phyloP scores from a whole-genome alignment of 2,797 vertebrate species.

The Anguilla marmorata region DNA sequence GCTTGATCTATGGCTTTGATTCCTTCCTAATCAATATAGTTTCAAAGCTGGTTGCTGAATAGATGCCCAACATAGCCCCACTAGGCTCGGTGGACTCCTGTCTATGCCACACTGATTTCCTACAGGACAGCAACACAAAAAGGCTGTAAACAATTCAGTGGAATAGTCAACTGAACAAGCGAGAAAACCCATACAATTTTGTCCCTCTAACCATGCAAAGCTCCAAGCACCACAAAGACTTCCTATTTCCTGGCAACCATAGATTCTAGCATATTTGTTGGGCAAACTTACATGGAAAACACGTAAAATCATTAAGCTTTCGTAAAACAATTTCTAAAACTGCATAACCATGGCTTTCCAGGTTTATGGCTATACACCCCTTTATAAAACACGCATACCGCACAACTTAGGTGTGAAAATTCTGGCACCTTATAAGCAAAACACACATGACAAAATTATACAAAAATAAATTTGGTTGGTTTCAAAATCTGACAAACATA shows the following conservation, averaged over 20 bases:
- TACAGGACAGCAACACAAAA: slow-evolving; percentile 53
- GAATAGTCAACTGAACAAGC: slow-evolving; percentile 42
- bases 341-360: slow-evolving; percentile 54
- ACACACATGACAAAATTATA: slow-evolving; percentile 47
- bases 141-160: slow-evolving; percentile 61
- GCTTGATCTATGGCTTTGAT: slow-evolving; percentile 44
- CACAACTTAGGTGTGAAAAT: slow-evolving; percentile 48
- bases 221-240: slow-evolving; percentile 37
- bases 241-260: slow-evolving; percentile 40
- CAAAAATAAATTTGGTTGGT: slow-evolving; percentile 41
- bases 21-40: slow-evolving; percentile 50
- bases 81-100: slow-evolving; percentile 19
- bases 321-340: slow-evolving; percentile 20
- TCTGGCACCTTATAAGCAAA: slow-evolving; percentile 49
- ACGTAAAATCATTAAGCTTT: slow-evolving; percentile 39
- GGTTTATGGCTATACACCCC: slow-evolving; percentile 38
- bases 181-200: slow-evolving; percentile 41
- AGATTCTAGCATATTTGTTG: slow-evolving; percentile 30
- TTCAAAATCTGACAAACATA: slow-evolving; percentile 45
- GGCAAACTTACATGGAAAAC: slow-evolving; percentile 30
- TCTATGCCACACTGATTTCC: slow-evolving; percentile 34
- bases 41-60: slow-evolving; percentile 35
- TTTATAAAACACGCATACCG: slow-evolving; percentile 1
- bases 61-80: slow-evolving; percentile 30
- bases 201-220: slow-evolving; percentile 33